These are phyloP conservation scores for Rhabdornis inornatus DNA, from an alignment of 2,113 vertebrate species.

Conservation along the genomic window DNA sequence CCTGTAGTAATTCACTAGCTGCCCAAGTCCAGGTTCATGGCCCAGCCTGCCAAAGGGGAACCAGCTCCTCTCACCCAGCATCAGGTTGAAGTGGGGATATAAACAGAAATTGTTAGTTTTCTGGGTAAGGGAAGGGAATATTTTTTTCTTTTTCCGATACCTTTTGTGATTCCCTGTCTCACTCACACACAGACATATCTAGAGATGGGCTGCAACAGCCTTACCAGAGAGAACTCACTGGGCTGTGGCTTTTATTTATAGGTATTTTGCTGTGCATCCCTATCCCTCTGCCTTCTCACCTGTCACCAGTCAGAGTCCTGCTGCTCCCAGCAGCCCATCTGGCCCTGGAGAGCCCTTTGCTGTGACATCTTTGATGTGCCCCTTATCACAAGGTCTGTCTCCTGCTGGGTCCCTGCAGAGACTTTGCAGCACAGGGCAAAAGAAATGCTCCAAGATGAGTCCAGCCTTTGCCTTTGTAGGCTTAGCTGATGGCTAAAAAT, in stretches of 20 bases:
- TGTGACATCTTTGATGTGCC: background rate
- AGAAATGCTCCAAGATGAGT: background rate
- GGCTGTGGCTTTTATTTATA: background rate
- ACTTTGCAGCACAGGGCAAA: rapidly evolving
- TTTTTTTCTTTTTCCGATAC: too few species aligned
- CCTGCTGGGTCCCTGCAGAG: background rate
- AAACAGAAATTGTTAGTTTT: too few species aligned
- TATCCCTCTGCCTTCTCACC: background rate
- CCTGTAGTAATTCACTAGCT: too few species aligned
- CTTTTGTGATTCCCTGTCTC: too few species aligned
- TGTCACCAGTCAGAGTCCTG: background rate
- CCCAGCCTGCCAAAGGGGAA: too few species aligned
- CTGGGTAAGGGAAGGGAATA: too few species aligned
- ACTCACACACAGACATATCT: background rate
- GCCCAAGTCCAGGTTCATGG: too few species aligned
- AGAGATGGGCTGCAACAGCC: background rate
- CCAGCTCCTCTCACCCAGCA: too few species aligned
- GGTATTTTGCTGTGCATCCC: background rate
- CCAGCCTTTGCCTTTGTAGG: rapidly evolving
- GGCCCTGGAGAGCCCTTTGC: background rate
- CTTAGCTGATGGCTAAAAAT: background rate
- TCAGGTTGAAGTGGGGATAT: too few species aligned
- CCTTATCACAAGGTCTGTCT: background rate
- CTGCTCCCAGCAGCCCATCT: background rate
- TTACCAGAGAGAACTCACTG: background rate